Evolutionary conservation across 1,140 invertebrate genomes (phyloP), one percentile per base, ranked within the genome.

Genomic region (Centruroides vittatus): DNA sequence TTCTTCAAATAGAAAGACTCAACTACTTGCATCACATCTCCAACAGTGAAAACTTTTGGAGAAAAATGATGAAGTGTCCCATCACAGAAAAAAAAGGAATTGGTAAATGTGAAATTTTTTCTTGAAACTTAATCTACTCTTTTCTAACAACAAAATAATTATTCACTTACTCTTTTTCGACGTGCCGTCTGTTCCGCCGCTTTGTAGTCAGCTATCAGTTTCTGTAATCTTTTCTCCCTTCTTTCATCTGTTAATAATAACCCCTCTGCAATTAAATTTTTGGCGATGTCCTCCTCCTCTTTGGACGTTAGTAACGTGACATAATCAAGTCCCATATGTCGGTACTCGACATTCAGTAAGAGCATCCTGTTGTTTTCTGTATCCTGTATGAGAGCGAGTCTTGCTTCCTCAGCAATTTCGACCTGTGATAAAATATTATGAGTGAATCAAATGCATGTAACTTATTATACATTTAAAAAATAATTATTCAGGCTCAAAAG

Each of bases 101-200:
- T 23, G 5, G 12, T 3, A 6, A 34, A 5, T 56, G 55, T 13
- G 5, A 35, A 35, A 5, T 23, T 23, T 23, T 23, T 23, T 23
- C 23, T 23, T 23, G 23, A 2, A 23, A 23, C 23, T 23, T 23
- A 23, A 23, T 2, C 23, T 2, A 23, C 23, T 23, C 23, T 23
- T 23, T 23, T 23, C 0, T 13, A 34, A 55, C 54, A 34, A 55
- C 13, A 1, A 12, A 55, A 12, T 34, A 23, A 50, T 41, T 41
- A 9, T 35, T 23, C 23, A 66, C 74, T 67, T 67, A 78, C 75
- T 68, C 76, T 88, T 55, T 83, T 82, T 65, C 83, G 84, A 72
- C 89, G 86, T 4, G 93, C 94, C 58, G 82, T 78, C 63, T 91
- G 84, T 73, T 96, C 86, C 11, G 91, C 88, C 48, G 81, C 81